phyloP scores from a whole-genome alignment of 2,888 invertebrate genomes.

The Lithophane ornitopus region DNA sequence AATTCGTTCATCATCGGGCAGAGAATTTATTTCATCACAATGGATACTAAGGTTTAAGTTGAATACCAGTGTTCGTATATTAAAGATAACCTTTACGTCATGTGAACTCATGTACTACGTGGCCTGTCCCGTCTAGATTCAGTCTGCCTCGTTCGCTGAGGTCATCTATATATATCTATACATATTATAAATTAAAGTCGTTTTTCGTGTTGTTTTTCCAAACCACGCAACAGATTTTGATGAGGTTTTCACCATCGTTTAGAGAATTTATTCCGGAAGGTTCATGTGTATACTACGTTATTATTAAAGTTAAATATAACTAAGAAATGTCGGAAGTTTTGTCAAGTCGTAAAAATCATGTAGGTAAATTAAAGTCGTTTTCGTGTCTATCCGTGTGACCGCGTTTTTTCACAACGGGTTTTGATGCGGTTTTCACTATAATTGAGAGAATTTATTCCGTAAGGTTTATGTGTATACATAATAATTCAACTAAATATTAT shows the following conservation, averaged over 20 bases:
- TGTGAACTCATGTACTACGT: slow-evolving; percentile 13
- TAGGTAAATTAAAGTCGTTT: too few relatives aligned
- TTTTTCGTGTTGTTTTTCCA: not conserved
- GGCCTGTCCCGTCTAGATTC: slow-evolving; percentile 36
- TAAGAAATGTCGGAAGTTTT: not conserved
- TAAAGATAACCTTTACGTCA: slow-evolving; percentile 45
- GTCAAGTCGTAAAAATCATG: not conserved
- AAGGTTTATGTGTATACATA: not conserved
- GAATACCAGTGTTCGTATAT: slow-evolving; percentile 3
- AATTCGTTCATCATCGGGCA: slow-evolving; percentile 2
- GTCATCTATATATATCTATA: not conserved
- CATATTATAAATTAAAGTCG: too few relatives aligned
- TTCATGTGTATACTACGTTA: not conserved
- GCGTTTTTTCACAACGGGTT: not conserved
- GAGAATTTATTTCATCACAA: not conserved
- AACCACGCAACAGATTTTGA: too few relatives aligned
- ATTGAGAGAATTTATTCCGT: not conserved
- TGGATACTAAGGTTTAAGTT: slow-evolving; percentile 9
- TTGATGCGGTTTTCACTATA: too few relatives aligned
- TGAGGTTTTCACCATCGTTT: not conserved
- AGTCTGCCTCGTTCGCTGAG: slow-evolving; percentile 30
- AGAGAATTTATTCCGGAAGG: not conserved
- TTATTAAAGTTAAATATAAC: not conserved
- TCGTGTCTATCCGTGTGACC: too few relatives aligned
- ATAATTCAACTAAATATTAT: not conserved